phyloP scores from a whole-genome alignment of 2,113 vertebrate genomes.

The Rhabdomys dilectus region DNA sequence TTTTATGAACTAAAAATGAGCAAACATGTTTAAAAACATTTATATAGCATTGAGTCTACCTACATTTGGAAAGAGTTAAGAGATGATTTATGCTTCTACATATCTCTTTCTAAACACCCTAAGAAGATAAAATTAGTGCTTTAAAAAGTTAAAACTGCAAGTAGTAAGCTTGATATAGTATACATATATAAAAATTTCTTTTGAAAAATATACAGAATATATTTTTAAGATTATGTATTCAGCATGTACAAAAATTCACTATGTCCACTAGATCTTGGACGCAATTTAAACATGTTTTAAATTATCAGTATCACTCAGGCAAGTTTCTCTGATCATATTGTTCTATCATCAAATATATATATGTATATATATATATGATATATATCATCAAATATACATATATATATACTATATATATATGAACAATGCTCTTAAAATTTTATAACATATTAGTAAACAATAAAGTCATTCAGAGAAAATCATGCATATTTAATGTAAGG shows the following conservation, averaged over 20 bases:
- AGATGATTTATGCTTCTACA: background rate
- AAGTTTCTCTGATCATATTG: background rate
- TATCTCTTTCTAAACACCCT: background rate
- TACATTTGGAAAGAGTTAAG: background rate
- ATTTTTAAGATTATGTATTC: constrained; percentile 4
- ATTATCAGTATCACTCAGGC: background rate
- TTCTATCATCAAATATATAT: background rate
- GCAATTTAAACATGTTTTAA: constrained; percentile 30
- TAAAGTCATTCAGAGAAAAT: background rate
- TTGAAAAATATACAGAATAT: background rate
- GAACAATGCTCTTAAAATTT: background rate
- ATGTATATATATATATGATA: background rate
- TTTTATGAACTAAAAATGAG: background rate
- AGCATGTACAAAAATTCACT: constrained; percentile 17
- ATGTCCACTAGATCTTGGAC: background rate
- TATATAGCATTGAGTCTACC: background rate
- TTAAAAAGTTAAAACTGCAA: background rate
- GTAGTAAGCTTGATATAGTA: background rate
- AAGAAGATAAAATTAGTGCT: background rate
- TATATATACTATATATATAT: background rate
- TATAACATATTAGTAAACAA: constrained; percentile 40
- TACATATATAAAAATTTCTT: background rate
- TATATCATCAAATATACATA: too few relatives aligned
- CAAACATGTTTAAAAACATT: constrained; percentile 22
- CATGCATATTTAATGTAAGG: constrained; percentile 13